Evolutionary conservation across 2,113 vertebrate genomes (phyloP).

Genomic region (Saguinus midas): DNA sequence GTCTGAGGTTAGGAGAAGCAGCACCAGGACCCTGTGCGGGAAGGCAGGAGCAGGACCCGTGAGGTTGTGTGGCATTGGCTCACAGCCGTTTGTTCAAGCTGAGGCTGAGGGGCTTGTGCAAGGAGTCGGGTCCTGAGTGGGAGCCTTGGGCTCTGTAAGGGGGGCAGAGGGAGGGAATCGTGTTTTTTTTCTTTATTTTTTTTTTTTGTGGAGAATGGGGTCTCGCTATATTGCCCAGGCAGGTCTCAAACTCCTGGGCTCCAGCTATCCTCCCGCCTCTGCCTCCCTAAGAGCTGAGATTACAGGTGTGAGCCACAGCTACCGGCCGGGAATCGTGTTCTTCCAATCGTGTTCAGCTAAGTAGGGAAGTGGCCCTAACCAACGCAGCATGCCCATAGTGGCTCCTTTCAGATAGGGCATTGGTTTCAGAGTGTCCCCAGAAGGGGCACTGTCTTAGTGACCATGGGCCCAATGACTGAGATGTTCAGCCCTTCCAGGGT

Average conservation of each 20-base stretch:
- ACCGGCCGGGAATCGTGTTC: too few relatives aligned
- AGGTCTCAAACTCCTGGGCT: too few relatives aligned
- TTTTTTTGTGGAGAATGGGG: too few relatives aligned
- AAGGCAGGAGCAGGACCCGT: neutral
- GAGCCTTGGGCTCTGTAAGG: neutral
- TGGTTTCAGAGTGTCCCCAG: neutral
- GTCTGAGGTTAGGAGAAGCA: neutral
- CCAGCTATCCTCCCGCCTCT: too few relatives aligned
- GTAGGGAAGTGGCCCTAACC: neutral
- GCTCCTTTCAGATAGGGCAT: neutral
- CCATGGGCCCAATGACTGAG: neutral
- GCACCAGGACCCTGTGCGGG: rapidly evolving
- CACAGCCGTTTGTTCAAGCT: neutral
- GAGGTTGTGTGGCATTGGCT: neutral
- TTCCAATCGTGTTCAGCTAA: too few relatives aligned
- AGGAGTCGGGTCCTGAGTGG: neutral
- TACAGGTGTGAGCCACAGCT: too few relatives aligned
- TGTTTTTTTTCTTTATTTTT: too few relatives aligned
- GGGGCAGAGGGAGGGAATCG: too few relatives aligned
- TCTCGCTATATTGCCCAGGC: too few relatives aligned
- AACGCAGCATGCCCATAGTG: rapidly evolving
- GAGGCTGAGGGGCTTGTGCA: neutral
- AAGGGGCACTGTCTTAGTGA: neutral
- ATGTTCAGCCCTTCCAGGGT: neutral
- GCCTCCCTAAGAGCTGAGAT: too few relatives aligned